phyloP scores from a whole-genome alignment of 2,888 invertebrate species.

The Gastrophysa polygoni region DNA sequence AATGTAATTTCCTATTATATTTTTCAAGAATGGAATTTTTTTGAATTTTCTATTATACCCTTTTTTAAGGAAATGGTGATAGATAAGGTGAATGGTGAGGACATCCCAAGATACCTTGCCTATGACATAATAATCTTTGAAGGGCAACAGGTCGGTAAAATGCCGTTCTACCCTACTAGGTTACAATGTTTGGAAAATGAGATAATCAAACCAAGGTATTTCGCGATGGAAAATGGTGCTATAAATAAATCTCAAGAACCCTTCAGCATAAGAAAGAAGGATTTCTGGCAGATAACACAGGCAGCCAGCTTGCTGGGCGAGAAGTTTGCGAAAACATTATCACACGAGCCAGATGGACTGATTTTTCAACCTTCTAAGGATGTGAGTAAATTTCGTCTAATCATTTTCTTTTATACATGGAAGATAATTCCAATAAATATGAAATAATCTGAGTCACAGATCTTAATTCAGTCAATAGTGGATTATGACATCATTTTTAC shows the following conservation, averaged over 20 bases:
- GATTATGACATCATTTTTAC: no score
- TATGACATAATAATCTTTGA: constrained; percentile 93
- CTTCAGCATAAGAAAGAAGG: constrained; percentile 88
- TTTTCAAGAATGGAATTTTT: no score
- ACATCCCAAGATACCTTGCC: constrained; percentile 87
- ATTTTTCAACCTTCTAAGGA: constrained; percentile 94
- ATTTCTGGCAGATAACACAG: constrained; percentile 86
- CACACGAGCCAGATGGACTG: constrained; percentile 96
- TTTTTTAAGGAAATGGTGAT: constrained; percentile 91
- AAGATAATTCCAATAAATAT: no score
- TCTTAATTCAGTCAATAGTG: no score
- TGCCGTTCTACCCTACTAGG: constrained; percentile 77
- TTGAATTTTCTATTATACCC: no score
- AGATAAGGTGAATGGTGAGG: constrained; percentile 77
- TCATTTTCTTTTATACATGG: neutral
- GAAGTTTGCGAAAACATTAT: constrained; percentile 82
- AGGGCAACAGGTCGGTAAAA: constrained; percentile 75
- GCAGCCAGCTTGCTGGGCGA: constrained; percentile 75
- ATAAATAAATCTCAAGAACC: constrained; percentile 82
- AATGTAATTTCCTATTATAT: no score
- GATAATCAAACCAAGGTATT: constrained; percentile 72
- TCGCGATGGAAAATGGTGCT: constrained; percentile 77
- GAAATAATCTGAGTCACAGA: no score
- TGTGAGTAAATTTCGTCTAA: constrained; percentile 61
- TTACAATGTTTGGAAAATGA: constrained; percentile 77